These are phyloP conservation scores for Bucco capensis DNA, from an alignment of 2,113 vertebrate genomes.

Conservation along the genomic window DNA sequence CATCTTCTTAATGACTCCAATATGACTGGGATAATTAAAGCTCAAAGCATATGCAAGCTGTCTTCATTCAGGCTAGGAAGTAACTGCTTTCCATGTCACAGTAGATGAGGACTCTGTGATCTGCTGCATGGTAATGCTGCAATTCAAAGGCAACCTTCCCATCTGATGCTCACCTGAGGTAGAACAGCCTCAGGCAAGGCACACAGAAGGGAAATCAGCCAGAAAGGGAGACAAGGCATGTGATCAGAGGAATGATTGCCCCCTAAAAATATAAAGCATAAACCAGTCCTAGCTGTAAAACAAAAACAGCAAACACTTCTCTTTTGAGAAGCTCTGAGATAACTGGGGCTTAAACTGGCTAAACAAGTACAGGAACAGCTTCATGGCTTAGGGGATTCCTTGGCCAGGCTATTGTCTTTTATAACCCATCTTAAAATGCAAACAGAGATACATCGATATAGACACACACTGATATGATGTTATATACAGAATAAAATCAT, in stretches of 20 bases:
- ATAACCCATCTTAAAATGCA: not conserved
- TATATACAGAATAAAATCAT: not conserved
- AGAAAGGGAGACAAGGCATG: not conserved
- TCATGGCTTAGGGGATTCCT: not conserved
- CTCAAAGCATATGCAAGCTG: not conserved
- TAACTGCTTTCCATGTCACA: not conserved
- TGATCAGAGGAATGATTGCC: not conserved
- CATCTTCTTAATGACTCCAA: not conserved
- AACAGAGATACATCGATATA: not conserved
- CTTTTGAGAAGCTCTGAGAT: not conserved
- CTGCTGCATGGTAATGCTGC: not conserved
- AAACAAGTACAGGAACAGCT: not conserved
- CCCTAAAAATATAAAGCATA: not conserved
- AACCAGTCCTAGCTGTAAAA: not conserved
- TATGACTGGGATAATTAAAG: slow-evolving; percentile 1
- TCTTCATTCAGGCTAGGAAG: not conserved
- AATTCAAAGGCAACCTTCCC: not conserved
- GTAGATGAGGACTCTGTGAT: not conserved
- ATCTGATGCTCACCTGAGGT: not conserved
- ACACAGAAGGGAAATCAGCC: not conserved
- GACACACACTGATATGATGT: not conserved
- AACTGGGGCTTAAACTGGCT: not conserved
- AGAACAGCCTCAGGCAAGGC: not conserved
- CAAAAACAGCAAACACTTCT: not conserved
- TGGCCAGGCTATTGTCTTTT: not conserved